Conservation (phyloP, 2,888 invertebrate species). For the Matsumyia berberina region DNA sequence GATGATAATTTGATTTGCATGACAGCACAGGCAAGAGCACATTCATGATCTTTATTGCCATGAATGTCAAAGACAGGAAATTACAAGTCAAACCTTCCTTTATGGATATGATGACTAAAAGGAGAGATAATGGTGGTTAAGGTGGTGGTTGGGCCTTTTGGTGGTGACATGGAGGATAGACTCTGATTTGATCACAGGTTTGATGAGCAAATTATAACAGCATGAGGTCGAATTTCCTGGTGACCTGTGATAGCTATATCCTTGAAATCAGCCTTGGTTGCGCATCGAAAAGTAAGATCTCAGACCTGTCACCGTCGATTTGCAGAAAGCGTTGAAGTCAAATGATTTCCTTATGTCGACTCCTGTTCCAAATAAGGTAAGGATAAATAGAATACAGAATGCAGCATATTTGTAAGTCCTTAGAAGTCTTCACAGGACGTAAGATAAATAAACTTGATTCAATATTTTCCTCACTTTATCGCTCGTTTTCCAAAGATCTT, state of each 20-base stretch:
- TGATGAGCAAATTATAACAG: no score
- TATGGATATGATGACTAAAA: neutral
- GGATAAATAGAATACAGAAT: conserved; percentile 96
- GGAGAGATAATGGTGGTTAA: neutral
- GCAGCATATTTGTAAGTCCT: conserved; percentile 88
- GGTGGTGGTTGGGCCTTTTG: neutral
- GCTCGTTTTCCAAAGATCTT: conserved; percentile 77
- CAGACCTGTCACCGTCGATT: conserved; percentile 87
- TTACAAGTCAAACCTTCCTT: neutral
- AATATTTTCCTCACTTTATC: neutral
- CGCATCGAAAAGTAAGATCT: conserved; percentile 91
- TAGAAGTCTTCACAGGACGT: conserved; percentile 83
- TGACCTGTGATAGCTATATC: conserved; percentile 90
- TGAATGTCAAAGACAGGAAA: conserved; percentile 12
- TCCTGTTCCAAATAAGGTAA: conserved; percentile 86
- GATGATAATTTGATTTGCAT: conserved; percentile 58
- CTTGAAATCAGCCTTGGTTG: conserved; percentile 89
- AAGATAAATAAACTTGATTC: conserved; percentile 23
- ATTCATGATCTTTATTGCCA: conserved; percentile 1
- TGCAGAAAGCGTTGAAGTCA: conserved; percentile 82
- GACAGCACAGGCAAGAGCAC: conserved; percentile 41
- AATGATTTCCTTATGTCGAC: conserved; percentile 80
- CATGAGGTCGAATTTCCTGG: no score
- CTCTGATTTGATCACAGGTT: no score
- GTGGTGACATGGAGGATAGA: no score